Conservation (phyloP, 37 sponge, comb jelly and placozoan species). For the Dysidea cf. avara region DNA sequence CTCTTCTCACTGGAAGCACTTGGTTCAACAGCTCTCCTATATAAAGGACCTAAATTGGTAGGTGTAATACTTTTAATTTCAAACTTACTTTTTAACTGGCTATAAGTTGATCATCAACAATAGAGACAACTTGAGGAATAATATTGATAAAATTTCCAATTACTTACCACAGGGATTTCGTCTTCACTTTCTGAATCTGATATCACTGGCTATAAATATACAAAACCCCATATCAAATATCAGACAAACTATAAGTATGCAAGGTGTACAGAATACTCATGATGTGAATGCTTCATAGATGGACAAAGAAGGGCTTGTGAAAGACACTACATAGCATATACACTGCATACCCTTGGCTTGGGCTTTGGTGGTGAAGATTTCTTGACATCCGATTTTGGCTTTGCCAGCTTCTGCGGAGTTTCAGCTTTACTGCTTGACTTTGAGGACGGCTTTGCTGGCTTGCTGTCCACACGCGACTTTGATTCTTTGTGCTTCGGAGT, state of each 20-base stretch:
- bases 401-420: background rate
- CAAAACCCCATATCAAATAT: background rate
- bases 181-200: constrained; percentile 68
- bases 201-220: constrained; percentile 50
- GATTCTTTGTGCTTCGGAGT: constrained; percentile 2
- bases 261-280: background rate
- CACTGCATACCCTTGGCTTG: background rate
- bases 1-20: background rate
- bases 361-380: background rate
- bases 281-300: background rate
- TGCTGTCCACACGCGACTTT: background rate
- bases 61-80: background rate
- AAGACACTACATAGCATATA: background rate
- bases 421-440: constrained; percentile 2
- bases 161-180: constrained; percentile 32
- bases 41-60: background rate
- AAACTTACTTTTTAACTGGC: constrained; percentile 12
- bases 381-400: background rate
- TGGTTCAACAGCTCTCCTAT: background rate
- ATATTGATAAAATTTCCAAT: background rate
- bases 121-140: background rate
- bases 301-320: constrained; percentile 1
- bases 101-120: background rate
- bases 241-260: background rate
- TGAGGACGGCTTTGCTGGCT: background rate